These are phyloP conservation scores for Noctua janthe DNA, from an alignment of 2,888 invertebrate genomes.

Conservation along the genomic window DNA sequence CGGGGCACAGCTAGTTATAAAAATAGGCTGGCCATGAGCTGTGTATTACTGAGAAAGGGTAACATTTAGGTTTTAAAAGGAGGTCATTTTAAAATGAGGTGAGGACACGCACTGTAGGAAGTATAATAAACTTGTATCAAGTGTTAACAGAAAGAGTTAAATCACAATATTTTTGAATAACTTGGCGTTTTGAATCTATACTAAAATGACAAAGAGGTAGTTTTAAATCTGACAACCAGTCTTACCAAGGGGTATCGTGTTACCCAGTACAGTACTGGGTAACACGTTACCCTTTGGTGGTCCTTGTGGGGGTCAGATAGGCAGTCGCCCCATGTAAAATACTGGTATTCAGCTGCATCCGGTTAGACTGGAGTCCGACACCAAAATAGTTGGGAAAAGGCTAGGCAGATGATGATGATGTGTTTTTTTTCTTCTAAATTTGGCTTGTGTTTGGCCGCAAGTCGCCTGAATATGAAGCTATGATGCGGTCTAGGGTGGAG, in stretches of 20 bases:
- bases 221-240: no score
- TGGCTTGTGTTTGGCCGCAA: no score
- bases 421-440: no score
- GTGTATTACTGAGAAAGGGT: not conserved
- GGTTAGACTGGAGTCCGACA: not conserved
- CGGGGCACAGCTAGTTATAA: not conserved
- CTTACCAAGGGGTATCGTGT: no score
- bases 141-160: not conserved
- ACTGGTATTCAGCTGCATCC: not conserved
- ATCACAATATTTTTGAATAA: not conserved
- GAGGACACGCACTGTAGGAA: not conserved
- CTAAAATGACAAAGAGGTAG: no score
- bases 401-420: not conserved
- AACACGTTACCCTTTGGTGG: no score
- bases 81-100: constrained; percentile 16
- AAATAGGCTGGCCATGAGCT: constrained; percentile 1
- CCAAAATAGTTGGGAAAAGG: not conserved
- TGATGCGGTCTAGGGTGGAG: no score
- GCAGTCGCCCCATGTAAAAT: no score
- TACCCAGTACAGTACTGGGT: no score
- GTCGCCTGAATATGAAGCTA: no score
- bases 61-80: not conserved
- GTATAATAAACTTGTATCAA: not conserved
- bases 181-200: not conserved
- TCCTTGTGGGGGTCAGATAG: not conserved